Percentiles rank a stretch among this genome's conserved stretches.
Evolutionary conservation across 2,888 invertebrate species (phyloP).

Genomic region (Aleiodes testaceus): DNA sequence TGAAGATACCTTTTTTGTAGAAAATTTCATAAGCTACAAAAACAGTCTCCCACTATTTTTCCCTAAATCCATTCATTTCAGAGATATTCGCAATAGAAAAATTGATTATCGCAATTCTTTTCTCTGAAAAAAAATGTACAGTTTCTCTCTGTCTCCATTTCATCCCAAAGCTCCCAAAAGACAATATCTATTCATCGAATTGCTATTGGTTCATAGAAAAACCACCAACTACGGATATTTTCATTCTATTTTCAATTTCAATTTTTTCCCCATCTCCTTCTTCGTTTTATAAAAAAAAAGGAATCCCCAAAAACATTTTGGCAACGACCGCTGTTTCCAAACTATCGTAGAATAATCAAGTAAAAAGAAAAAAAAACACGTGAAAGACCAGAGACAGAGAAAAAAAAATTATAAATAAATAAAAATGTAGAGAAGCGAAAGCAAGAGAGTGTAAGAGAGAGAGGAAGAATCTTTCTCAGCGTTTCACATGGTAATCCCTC

Average conservation of each 20-base stretch:
- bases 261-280: slow-evolving; percentile 51
- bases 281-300: background rate
- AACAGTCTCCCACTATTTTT: no score
- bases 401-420: slow-evolving; percentile 32
- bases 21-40: no score
- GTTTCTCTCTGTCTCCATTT: slow-evolving; percentile 38
- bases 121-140: slow-evolving; percentile 57
- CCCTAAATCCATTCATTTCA: no score
- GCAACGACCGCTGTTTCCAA: slow-evolving; percentile 22
- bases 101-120: no score
- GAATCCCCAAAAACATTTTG: background rate
- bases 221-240: slow-evolving; percentile 4
- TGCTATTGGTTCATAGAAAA: slow-evolving; percentile 55
- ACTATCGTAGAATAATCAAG: slow-evolving; percentile 37
- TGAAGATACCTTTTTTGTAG: no score
- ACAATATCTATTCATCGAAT: slow-evolving; percentile 61
- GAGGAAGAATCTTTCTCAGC: slow-evolving; percentile 55
- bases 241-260: slow-evolving; percentile 62
- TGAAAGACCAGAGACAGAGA: background rate
- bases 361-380: slow-evolving; percentile 27
- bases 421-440: slow-evolving; percentile 30
- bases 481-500: slow-evolving; percentile 69
- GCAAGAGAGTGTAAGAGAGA: slow-evolving; percentile 50
- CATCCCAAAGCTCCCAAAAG: background rate
- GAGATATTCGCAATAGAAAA: no score